phyloP scores from a whole-genome alignment of 2,113 vertebrate species.

The Limanda limanda region DNA sequence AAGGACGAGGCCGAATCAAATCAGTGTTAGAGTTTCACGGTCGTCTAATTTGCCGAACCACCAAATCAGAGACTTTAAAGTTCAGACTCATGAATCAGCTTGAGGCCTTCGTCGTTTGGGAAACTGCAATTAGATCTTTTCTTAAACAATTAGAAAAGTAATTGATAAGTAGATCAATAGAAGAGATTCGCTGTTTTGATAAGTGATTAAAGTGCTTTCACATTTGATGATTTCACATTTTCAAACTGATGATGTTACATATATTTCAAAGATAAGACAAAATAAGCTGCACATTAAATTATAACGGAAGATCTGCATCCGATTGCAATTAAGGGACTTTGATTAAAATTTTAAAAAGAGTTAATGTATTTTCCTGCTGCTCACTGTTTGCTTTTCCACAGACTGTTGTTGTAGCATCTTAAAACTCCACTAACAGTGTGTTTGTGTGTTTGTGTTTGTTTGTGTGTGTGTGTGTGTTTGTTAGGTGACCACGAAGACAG shows the following conservation, averaged over 20 bases:
- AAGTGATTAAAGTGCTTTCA: too few relatives aligned
- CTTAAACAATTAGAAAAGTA: neutral
- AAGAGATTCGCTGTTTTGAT: too few relatives aligned
- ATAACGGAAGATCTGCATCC: neutral
- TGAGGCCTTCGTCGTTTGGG: neutral
- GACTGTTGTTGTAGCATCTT: neutral
- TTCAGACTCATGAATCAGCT: neutral
- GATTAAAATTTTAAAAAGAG: too few relatives aligned
- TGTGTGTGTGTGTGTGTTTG: slow-evolving; percentile 12
- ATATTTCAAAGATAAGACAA: too few relatives aligned
- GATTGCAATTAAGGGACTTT: too few relatives aligned
- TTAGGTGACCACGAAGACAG: slow-evolving; percentile 95
- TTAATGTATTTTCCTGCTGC: neutral
- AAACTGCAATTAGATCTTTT: neutral
- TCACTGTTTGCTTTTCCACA: neutral
- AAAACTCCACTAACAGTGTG: neutral
- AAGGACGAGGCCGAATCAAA: neutral
- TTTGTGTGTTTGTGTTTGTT: neutral
- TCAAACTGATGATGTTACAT: neutral
- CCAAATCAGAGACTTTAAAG: slow-evolving; percentile 3
- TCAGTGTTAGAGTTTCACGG: neutral
- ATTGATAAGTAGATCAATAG: neutral
- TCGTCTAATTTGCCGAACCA: neutral
- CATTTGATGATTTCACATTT: neutral
- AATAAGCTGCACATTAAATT: neutral